Evolutionary conservation across 2,888 invertebrate species (phyloP).

Genomic region (Rosalia funebris): DNA sequence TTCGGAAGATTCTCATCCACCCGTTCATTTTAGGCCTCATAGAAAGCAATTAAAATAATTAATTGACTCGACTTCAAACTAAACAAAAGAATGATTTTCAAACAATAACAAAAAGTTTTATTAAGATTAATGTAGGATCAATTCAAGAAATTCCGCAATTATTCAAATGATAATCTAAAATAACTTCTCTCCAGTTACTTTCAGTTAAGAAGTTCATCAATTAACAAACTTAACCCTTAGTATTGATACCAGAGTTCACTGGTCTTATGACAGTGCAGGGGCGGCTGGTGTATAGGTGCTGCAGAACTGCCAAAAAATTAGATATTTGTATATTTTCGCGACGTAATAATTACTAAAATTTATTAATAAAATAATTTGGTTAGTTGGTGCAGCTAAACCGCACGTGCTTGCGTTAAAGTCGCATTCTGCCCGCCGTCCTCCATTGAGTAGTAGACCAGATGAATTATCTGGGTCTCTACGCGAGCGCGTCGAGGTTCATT

Average conservation of each 20-base stretch:
- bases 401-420: no score
- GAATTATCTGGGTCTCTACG: no score
- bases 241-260: not conserved
- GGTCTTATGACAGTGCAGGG: not conserved
- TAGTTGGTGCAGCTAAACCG: no score
- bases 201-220: not conserved
- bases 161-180: not conserved
- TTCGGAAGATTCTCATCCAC: not conserved
- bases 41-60: slow-evolving; percentile 3
- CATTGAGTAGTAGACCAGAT: no score
- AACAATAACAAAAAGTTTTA: slow-evolving; percentile 1
- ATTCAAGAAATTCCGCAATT: not conserved
- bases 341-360: no score
- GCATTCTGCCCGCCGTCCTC: no score
- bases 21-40: slow-evolving; percentile 1
- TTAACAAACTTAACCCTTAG: not conserved
- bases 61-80: not conserved
- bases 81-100: not conserved
- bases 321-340: no score
- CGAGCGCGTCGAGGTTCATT: no score
- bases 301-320: no score
- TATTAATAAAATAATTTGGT: no score
- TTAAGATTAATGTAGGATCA: slow-evolving; percentile 1
- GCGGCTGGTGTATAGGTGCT: no score
- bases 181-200: not conserved